Evolutionary conservation across 2,113 vertebrate genomes (phyloP), one percentile per base, ranked within the genome.

Genomic region (Tetrax tetrax): DNA sequence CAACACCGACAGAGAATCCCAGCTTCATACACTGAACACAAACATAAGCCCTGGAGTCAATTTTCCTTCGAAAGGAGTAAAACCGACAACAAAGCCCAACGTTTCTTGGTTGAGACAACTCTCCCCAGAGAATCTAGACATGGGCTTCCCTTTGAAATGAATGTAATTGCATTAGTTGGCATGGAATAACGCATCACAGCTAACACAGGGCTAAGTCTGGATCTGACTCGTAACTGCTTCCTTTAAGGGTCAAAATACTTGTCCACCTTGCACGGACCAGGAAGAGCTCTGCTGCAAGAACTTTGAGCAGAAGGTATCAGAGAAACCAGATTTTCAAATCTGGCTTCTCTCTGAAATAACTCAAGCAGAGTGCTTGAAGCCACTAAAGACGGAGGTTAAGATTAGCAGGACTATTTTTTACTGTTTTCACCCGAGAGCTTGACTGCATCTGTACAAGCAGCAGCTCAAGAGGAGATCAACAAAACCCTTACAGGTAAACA

Each of bases 161-260:
- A 61, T 53, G 38, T 8, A 37, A 0, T 4, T 2, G 3, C 1
- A 22, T 2, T 1, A 54, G 23, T 6, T 83, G 48, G 6, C 41
- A 23, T 1, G 54, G 61, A 82, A 37, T 31, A 28, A 70, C 5
- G 16, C 59, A 56, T 6, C 53, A 18, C 2, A 74, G 54, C 22
- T 13, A n/a, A 29, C 38, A n/a, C 14, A 10, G 51, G 23, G 43
- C 5, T 85, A 6, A 6, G 10, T 9, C 38, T 4, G 25, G 10
- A 37, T 17, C 23, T 37, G 21, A 5, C 15, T 11, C 12, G 18
- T 14, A 43, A 35, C 7, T 51, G 47, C 29, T 45, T 18, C 28
- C 27, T 53, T 63, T 8, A n/a, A 48, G 57, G 18, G 53, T 41
- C 15, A 43, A 64, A 94, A 90, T 1, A 18, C 7, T 89, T 14